Evolutionary conservation across 1,140 invertebrate genomes (phyloP).

Genomic region (Neodiprion lecontei): DNA sequence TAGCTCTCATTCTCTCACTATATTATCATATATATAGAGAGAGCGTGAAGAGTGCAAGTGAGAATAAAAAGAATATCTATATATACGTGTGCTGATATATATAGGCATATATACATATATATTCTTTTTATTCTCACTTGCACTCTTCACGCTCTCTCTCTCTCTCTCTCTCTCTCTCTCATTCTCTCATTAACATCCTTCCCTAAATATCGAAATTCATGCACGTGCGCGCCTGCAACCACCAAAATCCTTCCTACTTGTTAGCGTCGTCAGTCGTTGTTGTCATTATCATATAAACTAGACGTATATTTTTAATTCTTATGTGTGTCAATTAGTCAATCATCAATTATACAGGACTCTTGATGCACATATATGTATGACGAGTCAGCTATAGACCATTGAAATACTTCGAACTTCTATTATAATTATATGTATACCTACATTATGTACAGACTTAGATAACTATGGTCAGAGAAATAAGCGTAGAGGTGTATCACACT

Average conservation of each 20-base stretch:
- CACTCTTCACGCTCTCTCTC: constrained; percentile 16
- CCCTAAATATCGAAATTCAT: constrained; percentile 21
- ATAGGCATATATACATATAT: constrained; percentile 17
- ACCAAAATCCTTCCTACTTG: neutral
- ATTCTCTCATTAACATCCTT: constrained; percentile 4
- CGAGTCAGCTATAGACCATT: too few relatives aligned
- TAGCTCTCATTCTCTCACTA: constrained; percentile 22
- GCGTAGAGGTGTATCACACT: constrained; percentile 55
- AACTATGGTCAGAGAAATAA: constrained; percentile 51
- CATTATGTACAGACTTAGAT: constrained; percentile 10
- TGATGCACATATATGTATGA: too few relatives aligned
- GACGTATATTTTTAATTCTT: constrained; percentile 23
- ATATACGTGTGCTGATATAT: constrained; percentile 23
- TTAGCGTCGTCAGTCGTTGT: neutral
- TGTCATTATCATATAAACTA: constrained; percentile 13
- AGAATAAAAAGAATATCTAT: constrained; percentile 18
- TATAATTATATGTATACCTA: neutral
- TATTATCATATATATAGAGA: constrained; percentile 20
- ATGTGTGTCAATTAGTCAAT: too few relatives aligned
- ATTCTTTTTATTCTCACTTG: constrained; percentile 20
- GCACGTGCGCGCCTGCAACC: neutral
- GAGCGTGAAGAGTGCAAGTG: constrained; percentile 16
- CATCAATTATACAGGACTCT: too few relatives aligned
- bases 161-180: neutral
- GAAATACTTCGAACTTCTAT: neutral